A percentile compares a stretch with the other conserved stretches of the same genome.
Evolutionary conservation across 2,888 invertebrate genomes (phyloP).

Genomic region (Lasioglossum malachurum): DNA sequence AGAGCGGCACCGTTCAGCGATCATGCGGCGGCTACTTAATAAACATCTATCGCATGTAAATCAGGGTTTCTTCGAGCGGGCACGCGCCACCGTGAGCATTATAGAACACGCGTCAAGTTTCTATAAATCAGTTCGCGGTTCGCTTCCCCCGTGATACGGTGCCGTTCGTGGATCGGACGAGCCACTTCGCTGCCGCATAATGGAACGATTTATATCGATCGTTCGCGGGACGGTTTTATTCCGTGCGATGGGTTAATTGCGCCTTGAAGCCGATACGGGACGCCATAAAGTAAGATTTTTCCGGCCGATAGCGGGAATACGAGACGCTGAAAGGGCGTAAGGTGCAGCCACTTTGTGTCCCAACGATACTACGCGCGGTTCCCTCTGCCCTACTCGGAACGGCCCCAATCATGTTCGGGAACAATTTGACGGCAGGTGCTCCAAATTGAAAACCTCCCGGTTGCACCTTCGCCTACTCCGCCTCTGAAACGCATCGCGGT

Average conservation of each 20-base stretch:
- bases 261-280: background rate
- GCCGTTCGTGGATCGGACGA: background rate
- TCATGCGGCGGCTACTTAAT: constrained; percentile 35
- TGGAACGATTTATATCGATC: background rate
- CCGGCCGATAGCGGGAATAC: background rate
- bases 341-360: constrained; percentile 41
- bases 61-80: constrained; percentile 36
- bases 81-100: constrained; percentile 47
- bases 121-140: constrained; percentile 38
- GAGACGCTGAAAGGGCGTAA: constrained; percentile 43
- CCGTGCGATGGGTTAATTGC: background rate
- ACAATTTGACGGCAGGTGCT: constrained; percentile 76
- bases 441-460: constrained; percentile 75
- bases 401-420: constrained; percentile 62
- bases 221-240: background rate
- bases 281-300: constrained; percentile 30
- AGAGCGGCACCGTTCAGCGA: background rate
- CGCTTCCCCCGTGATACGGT: background rate
- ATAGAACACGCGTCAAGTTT: constrained; percentile 24
- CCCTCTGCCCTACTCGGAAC: constrained; percentile 38
- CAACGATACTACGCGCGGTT: constrained; percentile 36
- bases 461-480: constrained; percentile 72
- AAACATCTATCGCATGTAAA: constrained; percentile 40
- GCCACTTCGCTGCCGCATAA: constrained; percentile 11
- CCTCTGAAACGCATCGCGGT: constrained; percentile 70